Conservation (phyloP, 2,888 invertebrate genomes). For the Teleiodes luculella region DNA sequence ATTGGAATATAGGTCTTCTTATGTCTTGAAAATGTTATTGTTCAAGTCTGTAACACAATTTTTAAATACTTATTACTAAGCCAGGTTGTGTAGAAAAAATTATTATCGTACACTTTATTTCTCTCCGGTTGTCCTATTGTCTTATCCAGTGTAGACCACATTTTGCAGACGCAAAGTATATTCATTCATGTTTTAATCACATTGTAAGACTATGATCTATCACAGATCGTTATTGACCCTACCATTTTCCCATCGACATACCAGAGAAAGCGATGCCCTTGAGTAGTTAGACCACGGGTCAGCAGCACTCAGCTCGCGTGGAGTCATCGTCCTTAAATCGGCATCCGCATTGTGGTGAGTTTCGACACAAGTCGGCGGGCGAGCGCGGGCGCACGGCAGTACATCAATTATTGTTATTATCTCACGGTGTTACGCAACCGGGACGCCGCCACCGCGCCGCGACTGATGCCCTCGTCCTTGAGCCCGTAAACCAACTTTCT, state of each 20-base stretch:
- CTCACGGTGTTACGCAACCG: conserved; percentile 56
- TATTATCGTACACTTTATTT: no score
- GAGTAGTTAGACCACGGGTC: conserved; percentile 35
- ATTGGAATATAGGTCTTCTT: no score
- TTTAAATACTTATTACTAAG: no score
- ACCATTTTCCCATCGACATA: conserved; percentile 21
- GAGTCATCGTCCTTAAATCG: conserved; percentile 65
- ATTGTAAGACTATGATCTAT: conserved; percentile 8
- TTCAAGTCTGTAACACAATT: no score
- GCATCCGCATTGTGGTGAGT: conserved; percentile 48
- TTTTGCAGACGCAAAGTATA: no score
- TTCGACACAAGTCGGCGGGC: conserved; percentile 38
- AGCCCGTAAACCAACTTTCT: conserved; percentile 64
- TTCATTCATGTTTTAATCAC: conserved; percentile 10
- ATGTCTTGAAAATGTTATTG: no score
- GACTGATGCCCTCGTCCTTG: conserved; percentile 64
- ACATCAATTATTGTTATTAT: conserved; percentile 42
- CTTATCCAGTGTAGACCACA: no score
- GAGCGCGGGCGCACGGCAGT: conserved; percentile 14
- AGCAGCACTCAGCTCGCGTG: conserved; percentile 32
- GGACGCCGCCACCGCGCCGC: conserved; percentile 41
- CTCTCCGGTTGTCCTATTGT: no score
- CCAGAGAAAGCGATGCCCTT: conserved; percentile 45
- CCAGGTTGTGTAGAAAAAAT: no score
- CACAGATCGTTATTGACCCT: neutral